Evolutionary conservation across 1,140 invertebrate genomes (phyloP).

Genomic region (Drosophila truncata): DNA sequence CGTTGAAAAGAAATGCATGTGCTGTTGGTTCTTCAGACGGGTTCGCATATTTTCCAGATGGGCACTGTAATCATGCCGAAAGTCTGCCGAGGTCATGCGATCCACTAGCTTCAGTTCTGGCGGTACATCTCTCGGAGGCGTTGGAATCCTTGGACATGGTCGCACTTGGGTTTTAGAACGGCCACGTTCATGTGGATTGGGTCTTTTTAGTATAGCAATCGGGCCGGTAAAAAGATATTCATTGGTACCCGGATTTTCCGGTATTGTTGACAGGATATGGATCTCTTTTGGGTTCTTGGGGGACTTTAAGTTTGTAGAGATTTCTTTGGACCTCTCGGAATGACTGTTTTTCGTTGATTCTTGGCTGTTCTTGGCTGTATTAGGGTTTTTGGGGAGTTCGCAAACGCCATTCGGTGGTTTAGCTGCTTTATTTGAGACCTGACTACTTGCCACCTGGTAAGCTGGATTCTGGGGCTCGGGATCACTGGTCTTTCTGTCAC

Average conservation of each 20-base stretch:
- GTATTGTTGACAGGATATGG: background rate
- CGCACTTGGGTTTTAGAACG: background rate
- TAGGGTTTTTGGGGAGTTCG: background rate
- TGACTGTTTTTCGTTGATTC: background rate
- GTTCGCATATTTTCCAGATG: constrained; percentile 99
- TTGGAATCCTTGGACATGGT: constrained; percentile 8
- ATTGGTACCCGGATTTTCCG: too few relatives aligned
- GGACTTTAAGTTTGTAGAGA: background rate
- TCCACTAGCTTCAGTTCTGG: constrained; percentile 47
- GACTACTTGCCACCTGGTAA: background rate
- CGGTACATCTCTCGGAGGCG: constrained; percentile 31
- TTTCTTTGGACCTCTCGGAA: too few relatives aligned
- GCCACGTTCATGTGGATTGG: background rate
- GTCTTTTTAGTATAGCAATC: background rate
- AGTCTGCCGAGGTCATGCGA: constrained; percentile 67
- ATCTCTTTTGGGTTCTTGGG: background rate
- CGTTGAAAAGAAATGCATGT: constrained; percentile 97
- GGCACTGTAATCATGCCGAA: constrained; percentile 87
- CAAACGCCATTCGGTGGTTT: background rate
- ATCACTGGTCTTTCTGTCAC: background rate
- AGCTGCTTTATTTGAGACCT: background rate
- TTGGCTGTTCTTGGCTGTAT: background rate
- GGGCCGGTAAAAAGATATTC: background rate
- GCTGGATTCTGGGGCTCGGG: background rate
- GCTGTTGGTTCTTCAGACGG: constrained; percentile 98